phyloP scores from a whole-genome alignment of 1,140 invertebrate species.

The Drosophila trapezifrons region DNA sequence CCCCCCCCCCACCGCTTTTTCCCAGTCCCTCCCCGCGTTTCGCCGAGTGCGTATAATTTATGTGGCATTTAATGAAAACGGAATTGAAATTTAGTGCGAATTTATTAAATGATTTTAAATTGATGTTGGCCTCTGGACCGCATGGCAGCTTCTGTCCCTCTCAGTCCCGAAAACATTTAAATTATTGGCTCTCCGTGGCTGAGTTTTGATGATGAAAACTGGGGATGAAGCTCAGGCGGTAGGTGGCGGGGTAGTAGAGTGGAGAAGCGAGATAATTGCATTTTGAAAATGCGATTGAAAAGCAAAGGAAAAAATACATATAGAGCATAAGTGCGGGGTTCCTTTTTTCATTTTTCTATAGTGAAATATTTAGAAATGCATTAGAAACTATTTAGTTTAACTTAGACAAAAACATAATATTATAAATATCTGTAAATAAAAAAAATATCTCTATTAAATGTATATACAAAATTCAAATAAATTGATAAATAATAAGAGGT shows the following conservation, averaged over 20 bases:
- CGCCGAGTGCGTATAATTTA: slow-evolving; percentile 73
- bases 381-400: no score
- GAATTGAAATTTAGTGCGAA: slow-evolving; percentile 82
- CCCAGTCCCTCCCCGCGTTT: not conserved
- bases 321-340: no score
- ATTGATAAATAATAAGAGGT: no score
- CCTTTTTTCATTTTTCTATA: no score
- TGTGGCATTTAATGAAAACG: slow-evolving; percentile 82
- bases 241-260: no score
- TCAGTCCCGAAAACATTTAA: slow-evolving; percentile 27
- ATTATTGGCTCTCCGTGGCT: slow-evolving; percentile 28
- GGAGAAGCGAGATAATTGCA: slow-evolving; percentile 19
- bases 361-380: no score
- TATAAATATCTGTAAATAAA: no score
- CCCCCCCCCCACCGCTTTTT: no score
- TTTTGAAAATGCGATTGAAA: slow-evolving; percentile 17
- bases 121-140: slow-evolving; percentile 64
- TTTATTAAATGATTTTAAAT: slow-evolving; percentile 82
- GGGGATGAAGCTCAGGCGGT: no score
- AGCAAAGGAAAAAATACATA: not conserved
- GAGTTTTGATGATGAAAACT: slow-evolving; percentile 37
- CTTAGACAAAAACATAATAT: no score
- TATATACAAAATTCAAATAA: no score
- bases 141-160: slow-evolving; percentile 12
- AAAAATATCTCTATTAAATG: no score